These are phyloP conservation scores for Lepilemur ruficaudatus DNA, from an alignment of 2,797 vertebrate species.

Conservation along the genomic window DNA sequence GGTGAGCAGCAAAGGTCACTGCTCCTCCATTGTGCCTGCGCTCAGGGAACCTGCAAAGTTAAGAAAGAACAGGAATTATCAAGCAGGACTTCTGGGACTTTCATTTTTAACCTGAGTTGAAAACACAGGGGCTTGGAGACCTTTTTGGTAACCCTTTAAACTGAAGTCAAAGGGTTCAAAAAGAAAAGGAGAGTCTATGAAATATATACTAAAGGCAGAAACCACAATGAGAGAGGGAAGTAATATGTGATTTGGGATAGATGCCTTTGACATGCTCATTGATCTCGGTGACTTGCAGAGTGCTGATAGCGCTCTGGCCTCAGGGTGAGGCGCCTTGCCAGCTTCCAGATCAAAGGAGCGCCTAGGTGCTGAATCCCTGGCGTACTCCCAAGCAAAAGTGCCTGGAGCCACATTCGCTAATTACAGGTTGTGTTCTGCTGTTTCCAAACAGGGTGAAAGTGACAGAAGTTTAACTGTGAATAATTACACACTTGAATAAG, in stretches of 20 bases:
- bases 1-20: conserved; percentile 25
- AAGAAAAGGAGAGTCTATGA: conserved; percentile 74
- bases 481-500: conserved; percentile 91
- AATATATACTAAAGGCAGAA: conserved; percentile 75
- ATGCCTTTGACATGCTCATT: conserved; percentile 79
- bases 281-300: conserved; percentile 80
- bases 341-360: conserved; percentile 83
- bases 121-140: conserved; percentile 68
- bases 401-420: conserved; percentile 87
- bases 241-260: conserved; percentile 72
- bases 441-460: conserved; percentile 90
- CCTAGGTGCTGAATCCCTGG: conserved; percentile 86
- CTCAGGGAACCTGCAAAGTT: conserved; percentile 55
- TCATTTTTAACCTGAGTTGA: conserved; percentile 55
- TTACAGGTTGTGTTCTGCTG: conserved; percentile 89
- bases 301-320: conserved; percentile 77
- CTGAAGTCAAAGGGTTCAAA: conserved; percentile 75
- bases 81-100: conserved; percentile 53
- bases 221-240: conserved; percentile 62
- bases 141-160: conserved; percentile 74
- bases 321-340: conserved; percentile 77
- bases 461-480: conserved; percentile 90
- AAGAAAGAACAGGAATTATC: conserved; percentile 52
- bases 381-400: conserved; percentile 83
- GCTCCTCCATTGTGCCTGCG: conserved; percentile 15